A percentile compares a stretch with the other conserved stretches of the same genome.
Conservation (phyloP, 2,113 vertebrate species). For the Reinhardtius hippoglossoides region DNA sequence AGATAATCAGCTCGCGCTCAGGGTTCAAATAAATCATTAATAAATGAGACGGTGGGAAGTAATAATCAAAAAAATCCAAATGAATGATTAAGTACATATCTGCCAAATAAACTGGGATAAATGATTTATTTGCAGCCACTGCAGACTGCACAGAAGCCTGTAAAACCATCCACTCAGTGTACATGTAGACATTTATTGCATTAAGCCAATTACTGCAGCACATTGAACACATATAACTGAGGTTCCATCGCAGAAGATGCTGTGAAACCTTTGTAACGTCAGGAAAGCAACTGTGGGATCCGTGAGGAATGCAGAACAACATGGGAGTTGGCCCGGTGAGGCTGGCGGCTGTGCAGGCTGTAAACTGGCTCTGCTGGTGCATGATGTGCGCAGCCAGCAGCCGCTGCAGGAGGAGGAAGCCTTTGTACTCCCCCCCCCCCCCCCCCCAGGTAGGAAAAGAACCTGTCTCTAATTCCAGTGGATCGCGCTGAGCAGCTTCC, state of each 20-base stretch:
- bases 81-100: not conserved
- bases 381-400: slow-evolving; percentile 24
- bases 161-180: not conserved
- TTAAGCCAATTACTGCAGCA: not conserved
- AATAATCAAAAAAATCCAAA: not conserved
- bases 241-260: not conserved
- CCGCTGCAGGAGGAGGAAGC: slow-evolving; percentile 49
- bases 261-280: not conserved
- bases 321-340: slow-evolving; percentile 6
- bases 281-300: slow-evolving; percentile 20
- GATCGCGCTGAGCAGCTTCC: slow-evolving; percentile 16
- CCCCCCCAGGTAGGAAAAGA: slow-evolving; percentile 55
- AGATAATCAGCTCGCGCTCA: not conserved
- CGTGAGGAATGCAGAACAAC: slow-evolving; percentile 26
- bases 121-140: not conserved
- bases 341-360: slow-evolving; percentile 25
- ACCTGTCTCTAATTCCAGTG: slow-evolving; percentile 52
- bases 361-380: slow-evolving; percentile 44
- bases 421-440: slow-evolving; percentile 53
- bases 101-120: not conserved
- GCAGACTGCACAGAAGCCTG: not conserved
- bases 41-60: not conserved
- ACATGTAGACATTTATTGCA: not conserved
- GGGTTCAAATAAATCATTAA: not conserved
- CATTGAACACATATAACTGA: not conserved